A percentile compares a stretch with the other conserved stretches of the same genome.
phyloP scores from a whole-genome alignment of 2,888 invertebrate species.

The Ormyrus thymus region DNA sequence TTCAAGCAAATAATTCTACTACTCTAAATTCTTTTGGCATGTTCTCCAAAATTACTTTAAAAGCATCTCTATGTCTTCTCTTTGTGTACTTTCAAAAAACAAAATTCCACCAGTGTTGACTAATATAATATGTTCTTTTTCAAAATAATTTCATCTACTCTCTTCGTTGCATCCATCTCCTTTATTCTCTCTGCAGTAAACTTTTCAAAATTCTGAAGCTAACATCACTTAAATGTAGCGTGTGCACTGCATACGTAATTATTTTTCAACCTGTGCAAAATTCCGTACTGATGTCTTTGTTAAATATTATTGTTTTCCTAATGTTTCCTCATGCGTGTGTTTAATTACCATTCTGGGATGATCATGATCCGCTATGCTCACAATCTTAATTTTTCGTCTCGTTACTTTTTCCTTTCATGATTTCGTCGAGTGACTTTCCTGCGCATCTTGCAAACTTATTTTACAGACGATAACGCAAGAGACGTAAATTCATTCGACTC shows the following conservation, averaged over 20 bases:
- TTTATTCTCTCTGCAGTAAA: background rate
- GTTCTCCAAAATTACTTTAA: conserved; percentile 7
- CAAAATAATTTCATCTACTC: background rate
- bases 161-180: background rate
- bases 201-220: too few relatives aligned
- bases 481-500: conserved; percentile 31
- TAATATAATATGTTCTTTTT: background rate
- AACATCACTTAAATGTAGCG: too few relatives aligned
- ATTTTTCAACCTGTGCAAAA: too few relatives aligned
- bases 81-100: background rate
- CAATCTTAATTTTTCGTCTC: conserved; percentile 15
- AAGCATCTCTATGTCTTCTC: background rate
- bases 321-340: too few relatives aligned
- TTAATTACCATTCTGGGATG: background rate
- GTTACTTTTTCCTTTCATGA: background rate
- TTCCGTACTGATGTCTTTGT: too few relatives aligned
- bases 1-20: background rate
- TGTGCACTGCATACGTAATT: too few relatives aligned
- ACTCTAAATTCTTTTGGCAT: conserved; percentile 23
- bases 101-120: background rate
- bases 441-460: conserved; percentile 1
- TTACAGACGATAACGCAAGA: conserved; percentile 27
- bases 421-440: conserved; percentile 5
- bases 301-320: too few relatives aligned
- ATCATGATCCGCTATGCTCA: background rate